Base-by-base conservation (phyloP, 1,140 invertebrate species). In the Hyposmocoma kahamanoa region DNA sequence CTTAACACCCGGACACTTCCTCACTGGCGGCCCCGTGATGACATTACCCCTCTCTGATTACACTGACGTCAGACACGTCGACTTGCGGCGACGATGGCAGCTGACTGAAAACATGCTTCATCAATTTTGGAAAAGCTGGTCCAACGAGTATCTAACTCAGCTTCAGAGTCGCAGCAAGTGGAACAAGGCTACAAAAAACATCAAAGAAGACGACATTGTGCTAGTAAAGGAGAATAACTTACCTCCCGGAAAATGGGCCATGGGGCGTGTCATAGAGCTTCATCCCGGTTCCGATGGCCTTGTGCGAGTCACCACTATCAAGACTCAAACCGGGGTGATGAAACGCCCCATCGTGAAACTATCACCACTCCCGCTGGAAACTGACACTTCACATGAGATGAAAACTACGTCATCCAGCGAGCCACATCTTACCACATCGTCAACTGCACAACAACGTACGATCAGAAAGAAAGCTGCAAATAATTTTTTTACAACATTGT, bases 1-100 rank as follows among this genome's bases (percentile, higher is more conserved):
- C 15, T 39, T 82, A 8, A 73, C 78, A 11, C 73, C 79, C 3
- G 70, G 48, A 9, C 75, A 86, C 57, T 84, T 85, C 47, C 46
- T 85, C 11, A 72, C 74, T 39, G 75, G 77, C 10, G 24, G 53
- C 15, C 52, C 67, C 0, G n/a, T n/a, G n/a, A n/a, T n/a, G n/a
- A n/a, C n/a, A n/a, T n/a, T n/a, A n/a, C n/a, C n/a, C n/a, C n/a
- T n/a, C n/a, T n/a, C n/a, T n/a, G n/a, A n/a, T n/a, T n/a, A n/a
- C n/a, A n/a, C n/a, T n/a, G n/a, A n/a, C n/a, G n/a, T n/a, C n/a
- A n/a, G n/a, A n/a, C n/a, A 20, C 22, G 9, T 22, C 6, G 18
- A 3, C 36, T 39, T 20, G 20, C 2, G 3, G n/a, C n/a, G n/a
- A n/a, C 36, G 36, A 17, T 39, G 36, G 36, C 36, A 39, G 18